These are phyloP conservation scores for Frankliniella intonsa DNA, from an alignment of 2,888 invertebrate species.

Conservation along the genomic window DNA sequence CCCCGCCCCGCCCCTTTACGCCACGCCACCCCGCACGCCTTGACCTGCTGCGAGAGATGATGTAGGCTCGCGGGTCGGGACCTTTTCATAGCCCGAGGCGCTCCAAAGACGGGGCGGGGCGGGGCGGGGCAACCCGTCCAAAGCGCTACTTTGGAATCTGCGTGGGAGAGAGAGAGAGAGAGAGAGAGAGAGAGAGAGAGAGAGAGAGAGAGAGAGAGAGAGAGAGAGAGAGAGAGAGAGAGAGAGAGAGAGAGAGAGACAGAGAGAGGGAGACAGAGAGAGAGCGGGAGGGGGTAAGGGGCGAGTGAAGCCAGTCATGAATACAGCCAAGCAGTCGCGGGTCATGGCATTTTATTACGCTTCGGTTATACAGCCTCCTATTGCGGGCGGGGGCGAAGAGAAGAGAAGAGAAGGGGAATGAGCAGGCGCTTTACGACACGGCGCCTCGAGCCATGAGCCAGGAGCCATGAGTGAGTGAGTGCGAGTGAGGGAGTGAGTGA, in stretches of 20 bases:
- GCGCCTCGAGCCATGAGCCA: no score
- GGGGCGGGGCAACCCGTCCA: no score
- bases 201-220: no score
- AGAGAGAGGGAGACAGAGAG: not conserved
- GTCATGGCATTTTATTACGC: not conserved
- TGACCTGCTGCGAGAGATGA: not conserved
- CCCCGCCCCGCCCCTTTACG: no score
- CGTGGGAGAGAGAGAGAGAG: not conserved
- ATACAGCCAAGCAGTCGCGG: not conserved
- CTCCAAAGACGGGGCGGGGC: no score
- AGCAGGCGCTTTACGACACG: no score
- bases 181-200: no score
- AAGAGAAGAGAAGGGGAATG: not conserved
- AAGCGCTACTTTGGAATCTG: not conserved
- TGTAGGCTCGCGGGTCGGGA: not conserved
- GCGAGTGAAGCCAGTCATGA: constrained; percentile 5
- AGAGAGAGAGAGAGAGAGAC: not conserved
- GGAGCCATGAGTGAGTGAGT: no score
- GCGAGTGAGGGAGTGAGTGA: no score
- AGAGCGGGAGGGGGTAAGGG: not conserved
- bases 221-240: not conserved
- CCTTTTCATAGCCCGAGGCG: not conserved
- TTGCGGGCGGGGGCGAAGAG: not conserved
- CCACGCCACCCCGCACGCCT: not conserved
- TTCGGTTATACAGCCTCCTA: not conserved